Evolutionary conservation across 2,113 vertebrate genomes (phyloP), one percentile per base, ranked within the genome.

Genomic region (Smithornis capensis): DNA sequence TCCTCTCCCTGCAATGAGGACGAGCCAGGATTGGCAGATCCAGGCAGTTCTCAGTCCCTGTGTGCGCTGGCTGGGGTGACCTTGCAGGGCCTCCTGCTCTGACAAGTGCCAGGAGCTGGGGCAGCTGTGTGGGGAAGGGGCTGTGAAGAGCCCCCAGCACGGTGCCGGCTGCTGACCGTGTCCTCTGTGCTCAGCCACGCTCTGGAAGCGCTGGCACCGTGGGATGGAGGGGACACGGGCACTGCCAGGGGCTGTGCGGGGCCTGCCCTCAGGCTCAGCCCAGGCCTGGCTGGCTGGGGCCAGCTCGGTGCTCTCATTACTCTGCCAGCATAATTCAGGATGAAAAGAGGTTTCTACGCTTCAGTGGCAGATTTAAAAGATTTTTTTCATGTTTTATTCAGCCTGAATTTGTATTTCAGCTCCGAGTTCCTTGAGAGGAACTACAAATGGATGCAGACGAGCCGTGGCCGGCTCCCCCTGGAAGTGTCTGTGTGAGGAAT

Each of bases 331-430:
- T 14, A 65, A 57, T 29, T 57, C 42, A 28, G 59, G 7, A 28
- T 79, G 67, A 84, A 40, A 59, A 83, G 33, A 71, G 31, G 2
- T 49, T 87, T 75, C 82, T 59, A 4, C 45, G 63, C 55, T 79
- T 70, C 83, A 62, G 76, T 47, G 71, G 55, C 71, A 27, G 55
- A 22, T 94, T 80, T 77, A 59, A 90, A 90, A 90, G 76, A 45
- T 63, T 63, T 79, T 75, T 49, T 73, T 53, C 76, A 93, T 92
- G 91, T 94, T 96, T 95, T 96, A 96, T 92, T 97, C 92, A 96
- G 49, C 57, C 73, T 7, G 70, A 84, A 89, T 89, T 95, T 79
- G 87, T 84, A 19, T 94, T 95, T 94, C 74, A 68, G 83, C 83
- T 57, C 1, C 22, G 4, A 10, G 89, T 56, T 91, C 62, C 87